Base-by-base conservation (phyloP, 2,888 invertebrate species). In the Cylloceria caligata region DNA sequence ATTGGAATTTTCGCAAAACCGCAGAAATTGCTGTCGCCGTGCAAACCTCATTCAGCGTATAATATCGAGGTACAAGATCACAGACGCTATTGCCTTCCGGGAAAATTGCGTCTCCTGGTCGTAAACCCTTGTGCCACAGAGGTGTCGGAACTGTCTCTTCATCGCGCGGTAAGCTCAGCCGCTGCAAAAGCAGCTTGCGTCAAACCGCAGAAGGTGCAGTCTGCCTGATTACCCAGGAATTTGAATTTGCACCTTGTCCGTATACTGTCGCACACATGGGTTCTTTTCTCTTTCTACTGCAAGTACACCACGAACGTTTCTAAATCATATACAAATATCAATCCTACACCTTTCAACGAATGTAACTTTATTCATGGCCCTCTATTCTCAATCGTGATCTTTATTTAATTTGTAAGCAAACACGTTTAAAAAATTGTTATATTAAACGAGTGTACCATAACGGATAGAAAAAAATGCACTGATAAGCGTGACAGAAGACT, bases 221-320 rank as follows among this genome's bases (percentile, higher is more conserved):
- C 42, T 36, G 60, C 30, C 27, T 39, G 19, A 19, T 64, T 74
- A 13, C 73, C 19, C 27, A 21, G 60, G 68, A 72, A 67, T 72
- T 76, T 62, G 19, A 81, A 76, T 81, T 76, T 71, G 76, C 65
- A 45, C 13, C 9, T 6, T 47, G 64, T 60, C 42, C 62, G 36
- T 19, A 9, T 55, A 64, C 24, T 57, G 34, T 13, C 34, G 11
- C 27, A 16, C 34, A n/a, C n/a, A 39, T 24, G 21, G 34, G 34
- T 11, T 9, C 6, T 21, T 19, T 34, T 47, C 13, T 34, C 19
- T 24, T 13, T 24, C 21, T 24, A 11, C 5, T 9, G 24, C 52
- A 21, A 9, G 52, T 24, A 52, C 3, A 24, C 7, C 24, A 52
- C 24, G 24, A 24, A 21, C 9, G 9, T 11, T 3, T 0, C n/a